Evolutionary conservation across 92 coral and sea anemone species (phyloP).

Genomic region (Heteractis magnifica): DNA sequence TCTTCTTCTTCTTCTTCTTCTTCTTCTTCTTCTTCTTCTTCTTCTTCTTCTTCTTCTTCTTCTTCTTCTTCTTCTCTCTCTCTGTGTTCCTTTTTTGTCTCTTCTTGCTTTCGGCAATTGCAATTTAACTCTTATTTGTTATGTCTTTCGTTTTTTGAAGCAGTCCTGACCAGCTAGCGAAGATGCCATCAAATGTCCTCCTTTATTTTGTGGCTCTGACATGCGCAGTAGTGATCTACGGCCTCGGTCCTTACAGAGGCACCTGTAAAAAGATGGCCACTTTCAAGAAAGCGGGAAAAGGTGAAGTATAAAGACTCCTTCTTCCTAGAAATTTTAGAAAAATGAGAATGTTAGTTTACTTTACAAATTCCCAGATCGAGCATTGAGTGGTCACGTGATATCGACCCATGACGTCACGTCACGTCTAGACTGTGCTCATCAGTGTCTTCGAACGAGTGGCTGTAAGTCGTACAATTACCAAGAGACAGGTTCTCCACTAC

Average conservation of each 20-base stretch:
- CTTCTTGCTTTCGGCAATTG: background rate
- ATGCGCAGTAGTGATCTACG: slow-evolving; percentile 24
- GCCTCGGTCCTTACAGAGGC: slow-evolving; percentile 26
- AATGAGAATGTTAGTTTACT: background rate
- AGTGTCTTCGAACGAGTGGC: slow-evolving; percentile 17
- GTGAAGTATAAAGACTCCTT: background rate
- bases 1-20: no score
- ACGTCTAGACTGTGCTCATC: slow-evolving; percentile 13
- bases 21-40: background rate
- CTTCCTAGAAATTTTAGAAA: background rate
- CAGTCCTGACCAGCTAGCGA: background rate
- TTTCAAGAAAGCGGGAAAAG: slow-evolving; percentile 15
- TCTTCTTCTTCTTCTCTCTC: background rate
- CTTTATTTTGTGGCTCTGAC: background rate
- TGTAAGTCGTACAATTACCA: slow-evolving; percentile 28
- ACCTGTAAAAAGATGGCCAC: slow-evolving; percentile 13
- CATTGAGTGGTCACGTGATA: slow-evolving; percentile 27
- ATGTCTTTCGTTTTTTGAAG: background rate
- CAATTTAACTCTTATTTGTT: background rate
- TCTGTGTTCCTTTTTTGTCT: background rate
- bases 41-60: background rate
- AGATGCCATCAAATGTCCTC: background rate
- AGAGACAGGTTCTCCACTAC: slow-evolving; percentile 12
- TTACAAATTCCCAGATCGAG: background rate
- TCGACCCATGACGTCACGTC: slow-evolving; percentile 30